Percentiles rank a stretch among this genome's conserved stretches.
Conservation (phyloP, 2,888 invertebrate species). For the Caenorhabditis virilis region DNA sequence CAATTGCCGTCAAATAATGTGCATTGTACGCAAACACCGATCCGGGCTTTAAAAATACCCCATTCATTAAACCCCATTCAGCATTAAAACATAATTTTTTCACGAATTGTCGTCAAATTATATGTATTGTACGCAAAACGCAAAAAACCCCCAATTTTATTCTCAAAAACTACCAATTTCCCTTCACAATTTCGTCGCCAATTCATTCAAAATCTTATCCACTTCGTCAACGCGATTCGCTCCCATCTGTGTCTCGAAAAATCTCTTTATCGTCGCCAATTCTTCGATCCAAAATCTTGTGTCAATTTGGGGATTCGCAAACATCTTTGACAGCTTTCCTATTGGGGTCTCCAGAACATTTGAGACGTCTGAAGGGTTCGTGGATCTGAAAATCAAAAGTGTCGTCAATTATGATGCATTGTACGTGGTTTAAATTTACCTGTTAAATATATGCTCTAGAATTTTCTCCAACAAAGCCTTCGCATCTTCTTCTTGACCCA, state of each 20-base stretch:
- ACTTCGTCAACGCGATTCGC: constrained; percentile 17
- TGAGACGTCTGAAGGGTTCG: constrained; percentile 10
- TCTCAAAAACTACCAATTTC: too few species aligned
- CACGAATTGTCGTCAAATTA: too few species aligned
- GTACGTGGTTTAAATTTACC: too few species aligned
- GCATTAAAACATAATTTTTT: too few species aligned
- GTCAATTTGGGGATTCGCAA: background rate
- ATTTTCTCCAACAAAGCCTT: constrained; percentile 98
- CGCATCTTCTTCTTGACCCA: constrained; percentile 70
- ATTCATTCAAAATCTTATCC: constrained; percentile 19
- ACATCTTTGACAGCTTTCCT: constrained; percentile 22
- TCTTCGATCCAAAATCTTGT: constrained; percentile 36
- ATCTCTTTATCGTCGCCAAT: constrained; percentile 19
- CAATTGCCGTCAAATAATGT: too few species aligned
- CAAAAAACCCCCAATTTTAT: too few species aligned
- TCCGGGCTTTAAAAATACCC: too few species aligned
- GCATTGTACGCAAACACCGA: too few species aligned
- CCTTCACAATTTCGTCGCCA: constrained; percentile 10
- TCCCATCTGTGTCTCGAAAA: constrained; percentile 35
- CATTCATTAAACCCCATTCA: too few species aligned
- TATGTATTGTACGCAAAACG: too few species aligned
- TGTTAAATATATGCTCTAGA: constrained; percentile 79
- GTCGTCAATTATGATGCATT: too few species aligned
- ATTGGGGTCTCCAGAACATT: constrained; percentile 7
- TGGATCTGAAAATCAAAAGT: constrained; percentile 19